Base-by-base conservation (phyloP, 2,888 invertebrate species). In the Leptopilina myrica region DNA sequence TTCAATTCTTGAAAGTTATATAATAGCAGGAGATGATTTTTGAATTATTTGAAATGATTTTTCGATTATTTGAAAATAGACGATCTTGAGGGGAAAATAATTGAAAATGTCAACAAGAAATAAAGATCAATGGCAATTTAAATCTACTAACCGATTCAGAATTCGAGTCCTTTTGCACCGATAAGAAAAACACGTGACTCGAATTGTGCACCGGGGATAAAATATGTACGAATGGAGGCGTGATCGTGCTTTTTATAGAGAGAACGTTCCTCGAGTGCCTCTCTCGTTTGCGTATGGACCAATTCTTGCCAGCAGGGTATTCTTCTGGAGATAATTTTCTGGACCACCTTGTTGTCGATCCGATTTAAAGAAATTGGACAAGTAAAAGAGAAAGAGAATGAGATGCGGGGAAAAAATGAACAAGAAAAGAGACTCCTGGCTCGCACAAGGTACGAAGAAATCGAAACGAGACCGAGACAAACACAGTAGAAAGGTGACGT, bases 231-330 rank as follows among this genome's bases (percentile, higher is more conserved):
- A 33, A 33, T 33, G 33, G 33, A 33, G 33, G 33, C 33, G 33
- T 33, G 33, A 33, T 33, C 67, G 67, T 69, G 80, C 76, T 49
- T 56, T 77, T 78, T 64, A 26, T 65, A 59, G 53, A 76, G 73
- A 80, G 84, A 81, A 82, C 81, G 84, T 85, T 84, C 82, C 79
- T 33, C 33, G 33, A 33, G 33, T 33, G 33, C 3, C 33, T 33
- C 33, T 33, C 33, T 33, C 33, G 33, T 33, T 33, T 33, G 33
- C 33, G 33, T 33, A 33, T 33, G 33, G 33, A 33, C 33, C 33
- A 33, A 33, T 33, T 33, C 33, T 33, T 33, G 33, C 33, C 33
- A 33, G 33, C 33, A 33, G 33, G 33, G 33, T 33, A 33, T 43
- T 8, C 43, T 8, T 8, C 59, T 59, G n/a, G 15, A 59, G 59